phyloP scores from a whole-genome alignment of 2,888 invertebrate genomes.

The Leptothorax acervorum region DNA sequence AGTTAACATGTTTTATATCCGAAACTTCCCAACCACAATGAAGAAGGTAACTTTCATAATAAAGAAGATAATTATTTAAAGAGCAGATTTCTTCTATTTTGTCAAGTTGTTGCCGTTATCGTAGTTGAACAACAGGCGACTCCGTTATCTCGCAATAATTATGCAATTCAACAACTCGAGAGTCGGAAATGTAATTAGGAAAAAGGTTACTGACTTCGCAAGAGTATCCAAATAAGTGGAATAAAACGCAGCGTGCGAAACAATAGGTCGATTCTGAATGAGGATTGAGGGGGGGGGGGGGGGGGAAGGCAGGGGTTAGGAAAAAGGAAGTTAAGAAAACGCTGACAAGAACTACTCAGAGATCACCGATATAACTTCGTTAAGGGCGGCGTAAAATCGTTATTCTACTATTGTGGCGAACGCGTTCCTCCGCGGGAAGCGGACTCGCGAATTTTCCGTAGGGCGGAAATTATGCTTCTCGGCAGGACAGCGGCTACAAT shows the following conservation, averaged over 20 bases:
- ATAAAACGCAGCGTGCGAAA: constrained; percentile 14
- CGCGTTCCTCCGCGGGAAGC: neutral
- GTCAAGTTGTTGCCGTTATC: neutral
- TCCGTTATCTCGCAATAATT: constrained; percentile 32
- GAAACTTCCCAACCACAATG: neutral
- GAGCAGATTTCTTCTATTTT: neutral
- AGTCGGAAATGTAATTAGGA: constrained; percentile 42
- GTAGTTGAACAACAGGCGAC: constrained; percentile 4
- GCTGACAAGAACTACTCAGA: neutral
- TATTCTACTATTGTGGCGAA: constrained; percentile 3
- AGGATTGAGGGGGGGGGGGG: neutral
- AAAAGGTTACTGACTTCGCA: constrained; percentile 33
- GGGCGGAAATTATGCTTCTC: constrained; percentile 42
- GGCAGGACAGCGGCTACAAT: constrained; percentile 36
- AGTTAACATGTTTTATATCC: neutral
- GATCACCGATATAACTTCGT: constrained; percentile 38
- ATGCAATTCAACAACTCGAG: constrained; percentile 26
- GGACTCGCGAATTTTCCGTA: constrained; percentile 19
- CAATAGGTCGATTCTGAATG: constrained; percentile 18
- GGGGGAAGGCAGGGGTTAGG: neutral
- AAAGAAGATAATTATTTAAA: neutral
- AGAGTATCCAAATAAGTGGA: constrained; percentile 41
- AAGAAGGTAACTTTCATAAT: neutral
- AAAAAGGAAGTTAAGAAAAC: constrained; percentile 18
- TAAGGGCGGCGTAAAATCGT: constrained; percentile 17